Conservation (phyloP, 2,113 vertebrate genomes). For the Trogon surrucura region DNA sequence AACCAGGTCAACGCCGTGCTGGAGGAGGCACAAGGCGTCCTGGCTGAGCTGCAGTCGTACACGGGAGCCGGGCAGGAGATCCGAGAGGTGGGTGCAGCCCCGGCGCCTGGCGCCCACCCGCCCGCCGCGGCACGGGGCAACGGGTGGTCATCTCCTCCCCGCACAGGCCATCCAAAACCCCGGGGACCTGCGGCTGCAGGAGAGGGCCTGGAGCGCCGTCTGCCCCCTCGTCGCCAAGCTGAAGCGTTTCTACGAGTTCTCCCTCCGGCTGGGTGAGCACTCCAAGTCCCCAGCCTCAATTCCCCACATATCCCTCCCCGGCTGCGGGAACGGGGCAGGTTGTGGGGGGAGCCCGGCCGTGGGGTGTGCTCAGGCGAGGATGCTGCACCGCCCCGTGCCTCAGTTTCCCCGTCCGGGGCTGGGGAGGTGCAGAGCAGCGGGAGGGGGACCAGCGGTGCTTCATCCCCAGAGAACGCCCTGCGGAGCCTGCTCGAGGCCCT, state of each 20-base stretch:
- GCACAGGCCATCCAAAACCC: constrained; percentile 90
- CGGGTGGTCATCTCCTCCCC: accelerated
- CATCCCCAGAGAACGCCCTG: constrained; percentile 84
- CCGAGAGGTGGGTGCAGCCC: constrained; percentile 82
- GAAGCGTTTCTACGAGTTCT: constrained; percentile 94
- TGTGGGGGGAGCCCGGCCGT: accelerated
- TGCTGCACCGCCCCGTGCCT: background rate
- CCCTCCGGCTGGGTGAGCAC: constrained; percentile 85
- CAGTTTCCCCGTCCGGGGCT: background rate
- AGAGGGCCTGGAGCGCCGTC: constrained; percentile 91
- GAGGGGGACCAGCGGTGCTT: background rate
- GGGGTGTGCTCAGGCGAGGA: accelerated
- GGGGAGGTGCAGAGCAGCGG: background rate
- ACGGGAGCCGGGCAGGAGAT: constrained; percentile 92
- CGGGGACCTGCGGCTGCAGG: constrained; percentile 88
- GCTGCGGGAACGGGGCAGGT: accelerated
- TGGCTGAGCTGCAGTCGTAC: constrained; percentile 91
- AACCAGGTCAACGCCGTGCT: constrained; percentile 93
- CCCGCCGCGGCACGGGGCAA: accelerated
- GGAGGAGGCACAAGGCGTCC: constrained; percentile 88
- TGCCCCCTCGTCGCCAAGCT: constrained; percentile 93
- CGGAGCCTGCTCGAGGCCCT: constrained; percentile 90
- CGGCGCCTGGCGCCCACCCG: accelerated
- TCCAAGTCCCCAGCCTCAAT: accelerated
- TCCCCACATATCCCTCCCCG: accelerated